Evolutionary conservation across 1,140 invertebrate genomes (phyloP).

Genomic region (Heliconius hewitsoni): DNA sequence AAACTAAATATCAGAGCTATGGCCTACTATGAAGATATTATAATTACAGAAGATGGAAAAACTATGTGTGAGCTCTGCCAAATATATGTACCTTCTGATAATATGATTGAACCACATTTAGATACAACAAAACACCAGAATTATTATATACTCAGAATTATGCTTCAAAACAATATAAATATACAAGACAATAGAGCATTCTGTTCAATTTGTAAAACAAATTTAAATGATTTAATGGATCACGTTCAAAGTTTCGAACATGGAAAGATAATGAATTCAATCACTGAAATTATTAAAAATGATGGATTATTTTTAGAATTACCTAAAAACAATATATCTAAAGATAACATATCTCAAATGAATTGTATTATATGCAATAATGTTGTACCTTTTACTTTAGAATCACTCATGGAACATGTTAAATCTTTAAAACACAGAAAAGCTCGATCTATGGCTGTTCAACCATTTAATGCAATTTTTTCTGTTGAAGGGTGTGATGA

Average conservation of each 20-base stretch:
- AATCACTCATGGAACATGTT: conserved; percentile 40
- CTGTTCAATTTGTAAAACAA: conserved; percentile 43
- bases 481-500: conserved; percentile 46
- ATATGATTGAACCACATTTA: conserved; percentile 40
- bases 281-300: conserved; percentile 41
- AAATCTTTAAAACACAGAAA: conserved; percentile 37
- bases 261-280: conserved; percentile 24
- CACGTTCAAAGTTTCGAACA: conserved; percentile 42
- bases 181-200: conserved; percentile 22
- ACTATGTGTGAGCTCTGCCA: conserved; percentile 47
- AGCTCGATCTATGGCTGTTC: conserved; percentile 50
- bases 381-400: conserved; percentile 40
- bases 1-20: conserved; percentile 34
- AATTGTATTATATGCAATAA: conserved; percentile 48
- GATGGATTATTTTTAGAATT: conserved; percentile 49
- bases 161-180: conserved; percentile 47
- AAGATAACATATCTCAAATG: conserved; percentile 20
- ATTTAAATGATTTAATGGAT: conserved; percentile 28
- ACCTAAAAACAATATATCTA: conserved; percentile 28
- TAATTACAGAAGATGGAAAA: conserved; percentile 35
- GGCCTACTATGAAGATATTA: conserved; percentile 53
- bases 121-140: conserved; percentile 39
- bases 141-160: conserved; percentile 40
- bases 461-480: conserved; percentile 55
- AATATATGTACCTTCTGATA: conserved; percentile 28